Evolutionary conservation across 2,113 vertebrate species (phyloP), one percentile per base, ranked within the genome.

Genomic region (Fregata magnificens): DNA sequence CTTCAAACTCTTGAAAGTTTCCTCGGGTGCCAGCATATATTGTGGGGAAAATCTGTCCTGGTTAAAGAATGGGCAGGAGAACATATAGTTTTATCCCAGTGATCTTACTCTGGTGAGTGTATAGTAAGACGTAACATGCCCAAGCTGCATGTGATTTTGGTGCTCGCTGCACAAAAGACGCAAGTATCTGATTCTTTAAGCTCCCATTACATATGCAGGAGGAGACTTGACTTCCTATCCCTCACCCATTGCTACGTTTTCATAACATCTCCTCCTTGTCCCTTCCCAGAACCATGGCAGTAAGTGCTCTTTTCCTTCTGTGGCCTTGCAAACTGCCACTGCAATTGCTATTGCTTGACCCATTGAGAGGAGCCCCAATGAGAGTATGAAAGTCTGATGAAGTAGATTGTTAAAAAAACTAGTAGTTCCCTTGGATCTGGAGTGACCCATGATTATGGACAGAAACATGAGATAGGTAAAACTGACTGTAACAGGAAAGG

Each of bases 11-110:
- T 16, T 11, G 13, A 9, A 76, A 72, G 8, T 50, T 81, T 78
- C 40, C 36, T 78, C 1, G 2, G 0, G 18, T 77, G 25, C 8
- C 40, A 56, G 20, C 10, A 29, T 9, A 31, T 0, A 0, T 49
- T 38, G 31, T 67, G 36, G 13, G 21, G 4, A 36, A 66, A 71
- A 66, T 53, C 59, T 53, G 10, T 34, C 38, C 59, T 44, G 20
- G 3, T 70, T 62, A 67, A 82, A 72, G 44, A 61, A 38, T 16
- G 8, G 47, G 25, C 20, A 53, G 50, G 44, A 34, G 70, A 77
- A 47, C 12, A 24, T 1, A 26, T 20, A 34, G 9, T 34, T 87
- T 83, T 63, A 58, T 36, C 38, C 10, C n/a, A 3, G 1, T 5
- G 18, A 9, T 36, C 25, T 49, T 52, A 1, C 26, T 50, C 25